phyloP scores from a whole-genome alignment of 2,888 invertebrate species.

The Choreutis nemorana region DNA sequence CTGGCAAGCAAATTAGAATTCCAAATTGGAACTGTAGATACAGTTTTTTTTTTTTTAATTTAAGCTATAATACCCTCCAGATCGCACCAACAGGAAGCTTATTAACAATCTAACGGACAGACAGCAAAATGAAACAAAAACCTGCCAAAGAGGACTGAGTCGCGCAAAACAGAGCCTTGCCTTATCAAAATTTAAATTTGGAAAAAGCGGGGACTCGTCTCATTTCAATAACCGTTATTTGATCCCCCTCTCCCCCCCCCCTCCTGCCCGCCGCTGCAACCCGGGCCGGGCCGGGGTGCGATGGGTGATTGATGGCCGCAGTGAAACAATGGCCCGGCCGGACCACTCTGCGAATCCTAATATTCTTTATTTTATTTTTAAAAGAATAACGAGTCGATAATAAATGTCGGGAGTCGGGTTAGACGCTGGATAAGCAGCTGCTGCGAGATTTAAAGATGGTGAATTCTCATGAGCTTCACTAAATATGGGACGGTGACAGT shows the following conservation, averaged over 20 bases:
- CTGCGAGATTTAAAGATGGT: constrained; percentile 38
- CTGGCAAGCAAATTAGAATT: too few species aligned
- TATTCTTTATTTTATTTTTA: constrained; percentile 62
- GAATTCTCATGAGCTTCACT: constrained; percentile 18
- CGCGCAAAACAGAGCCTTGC: constrained; percentile 59
- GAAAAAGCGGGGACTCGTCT: constrained; percentile 59
- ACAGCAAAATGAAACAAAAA: constrained; percentile 40
- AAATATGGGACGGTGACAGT: constrained; percentile 16
- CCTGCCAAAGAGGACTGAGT: constrained; percentile 46
- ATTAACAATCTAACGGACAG: too few species aligned
- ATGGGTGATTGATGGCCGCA: constrained; percentile 59
- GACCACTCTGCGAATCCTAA: constrained; percentile 59
- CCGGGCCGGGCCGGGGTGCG: constrained; percentile 18
- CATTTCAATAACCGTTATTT: constrained; percentile 67
- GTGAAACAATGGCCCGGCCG: constrained; percentile 59
- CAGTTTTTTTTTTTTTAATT: too few species aligned
- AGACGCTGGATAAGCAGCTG: constrained; percentile 44
- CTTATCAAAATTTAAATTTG: constrained; percentile 67
- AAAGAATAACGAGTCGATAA: constrained; percentile 50
- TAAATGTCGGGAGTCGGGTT: constrained; percentile 54
- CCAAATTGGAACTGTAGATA: too few species aligned
- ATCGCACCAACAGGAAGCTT: too few species aligned
- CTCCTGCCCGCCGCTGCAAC: constrained; percentile 18
- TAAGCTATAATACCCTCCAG: too few species aligned
- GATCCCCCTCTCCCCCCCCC: constrained; percentile 24